phyloP scores from a whole-genome alignment of 2,113 vertebrate species.

The Notarius quadriscutis region DNA sequence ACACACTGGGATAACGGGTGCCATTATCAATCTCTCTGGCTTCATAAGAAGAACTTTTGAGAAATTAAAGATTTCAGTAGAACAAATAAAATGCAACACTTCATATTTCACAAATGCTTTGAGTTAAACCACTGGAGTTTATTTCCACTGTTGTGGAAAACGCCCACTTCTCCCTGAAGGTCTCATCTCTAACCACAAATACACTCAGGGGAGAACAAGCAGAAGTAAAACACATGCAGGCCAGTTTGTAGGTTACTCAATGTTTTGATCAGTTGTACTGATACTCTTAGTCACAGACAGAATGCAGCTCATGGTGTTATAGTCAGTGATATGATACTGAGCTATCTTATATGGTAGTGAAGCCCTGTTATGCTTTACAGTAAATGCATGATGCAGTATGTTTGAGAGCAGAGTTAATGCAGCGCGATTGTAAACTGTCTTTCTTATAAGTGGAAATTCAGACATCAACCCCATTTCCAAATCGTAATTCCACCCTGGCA shows the following conservation, averaged over 20 bases:
- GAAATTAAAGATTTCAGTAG: background rate
- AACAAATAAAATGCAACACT: background rate
- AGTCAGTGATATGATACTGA: conserved; percentile 1
- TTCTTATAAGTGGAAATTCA: background rate
- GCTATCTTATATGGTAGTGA: conserved; percentile 27
- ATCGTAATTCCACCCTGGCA: background rate
- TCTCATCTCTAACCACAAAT: background rate
- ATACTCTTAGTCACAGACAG: background rate
- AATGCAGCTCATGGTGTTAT: background rate
- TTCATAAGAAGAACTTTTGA: background rate
- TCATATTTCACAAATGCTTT: background rate
- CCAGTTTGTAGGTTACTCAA: background rate
- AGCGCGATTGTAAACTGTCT: background rate
- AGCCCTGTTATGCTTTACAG: background rate
- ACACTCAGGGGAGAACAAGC: conserved; percentile 5
- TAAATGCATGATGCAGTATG: conserved; percentile 14
- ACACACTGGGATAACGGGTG: background rate
- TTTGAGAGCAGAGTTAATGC: background rate
- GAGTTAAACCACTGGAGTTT: background rate
- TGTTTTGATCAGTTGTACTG: background rate
- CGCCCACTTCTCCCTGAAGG: conserved; percentile 33
- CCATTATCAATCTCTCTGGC: background rate
- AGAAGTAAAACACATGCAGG: conserved; percentile 18
- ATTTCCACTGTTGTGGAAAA: conserved; percentile 26
- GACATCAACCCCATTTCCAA: background rate